Percentiles rank a stretch among this genome's conserved stretches.
phyloP scores from a whole-genome alignment of 2,113 vertebrate genomes.

The Athene noctua region DNA sequence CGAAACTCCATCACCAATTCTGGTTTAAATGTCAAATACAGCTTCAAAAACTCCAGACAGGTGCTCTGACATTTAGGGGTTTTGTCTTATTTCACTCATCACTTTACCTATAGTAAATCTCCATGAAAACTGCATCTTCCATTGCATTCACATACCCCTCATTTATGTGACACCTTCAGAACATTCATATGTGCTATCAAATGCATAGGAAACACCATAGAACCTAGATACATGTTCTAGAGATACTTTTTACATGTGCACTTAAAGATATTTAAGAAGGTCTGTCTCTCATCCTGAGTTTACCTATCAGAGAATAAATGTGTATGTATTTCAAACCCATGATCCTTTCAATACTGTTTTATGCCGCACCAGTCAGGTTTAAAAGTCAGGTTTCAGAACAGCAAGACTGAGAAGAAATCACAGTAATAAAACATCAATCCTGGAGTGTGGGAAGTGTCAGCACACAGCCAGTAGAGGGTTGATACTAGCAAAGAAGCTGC shows the following conservation, averaged over 20 bases:
- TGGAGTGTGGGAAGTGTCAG: not conserved
- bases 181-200: not conserved
- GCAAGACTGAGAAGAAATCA: constrained; percentile 16
- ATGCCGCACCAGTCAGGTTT: not conserved
- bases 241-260: not conserved
- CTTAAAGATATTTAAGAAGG: not conserved
- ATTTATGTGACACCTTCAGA: not conserved
- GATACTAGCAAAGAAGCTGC: not conserved
- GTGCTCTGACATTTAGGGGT: not conserved
- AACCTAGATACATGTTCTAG: not conserved
- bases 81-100: not conserved
- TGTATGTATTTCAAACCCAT: not conserved
- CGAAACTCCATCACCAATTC: not conserved
- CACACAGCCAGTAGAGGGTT: not conserved
- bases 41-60: constrained; percentile 3
- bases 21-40: constrained; percentile 25
- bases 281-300: not conserved
- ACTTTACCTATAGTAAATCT: not conserved
- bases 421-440: not conserved
- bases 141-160: not conserved
- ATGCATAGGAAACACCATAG: not conserved
- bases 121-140: not conserved
- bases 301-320: not conserved
- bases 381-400: not conserved
- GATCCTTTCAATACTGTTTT: not conserved